These are phyloP conservation scores for Lutraria lutraria DNA, from an alignment of 2,888 invertebrate genomes.

Conservation along the genomic window DNA sequence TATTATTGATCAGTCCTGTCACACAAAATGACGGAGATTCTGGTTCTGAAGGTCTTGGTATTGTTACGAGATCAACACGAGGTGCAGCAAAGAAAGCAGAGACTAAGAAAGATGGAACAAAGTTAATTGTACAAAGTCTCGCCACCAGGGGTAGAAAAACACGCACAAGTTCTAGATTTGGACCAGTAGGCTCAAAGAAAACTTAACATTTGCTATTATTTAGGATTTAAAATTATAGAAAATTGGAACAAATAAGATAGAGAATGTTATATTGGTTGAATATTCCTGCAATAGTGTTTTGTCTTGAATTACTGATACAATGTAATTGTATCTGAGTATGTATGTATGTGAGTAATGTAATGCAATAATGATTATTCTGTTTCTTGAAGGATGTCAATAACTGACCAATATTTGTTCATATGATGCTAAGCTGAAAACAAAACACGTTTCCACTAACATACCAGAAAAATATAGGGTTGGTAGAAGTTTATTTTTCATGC, in stretches of 20 bases:
- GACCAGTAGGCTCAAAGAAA: constrained; percentile 60
- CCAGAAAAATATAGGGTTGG: no score
- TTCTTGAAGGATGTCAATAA: neutral
- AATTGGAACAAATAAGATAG: neutral
- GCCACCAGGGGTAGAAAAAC: neutral
- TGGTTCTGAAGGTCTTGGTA: constrained; percentile 55
- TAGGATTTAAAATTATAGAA: neutral
- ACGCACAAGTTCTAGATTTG: constrained; percentile 50
- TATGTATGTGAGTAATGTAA: neutral
- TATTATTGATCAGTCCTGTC: constrained; percentile 54
- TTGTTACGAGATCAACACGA: constrained; percentile 47
- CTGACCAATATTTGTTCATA: neutral
- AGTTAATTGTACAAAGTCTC: constrained; percentile 39
- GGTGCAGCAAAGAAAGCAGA: constrained; percentile 32
- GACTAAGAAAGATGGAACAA: constrained; percentile 56
- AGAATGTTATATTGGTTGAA: no score
- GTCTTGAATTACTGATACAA: no score
- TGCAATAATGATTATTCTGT: neutral
- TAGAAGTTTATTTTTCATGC: no score
- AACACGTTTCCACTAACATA: no score
- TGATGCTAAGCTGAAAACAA: no score
- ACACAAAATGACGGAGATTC: constrained; percentile 28
- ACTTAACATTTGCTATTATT: neutral
- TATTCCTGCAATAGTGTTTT: no score
- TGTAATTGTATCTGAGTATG: neutral